Evolutionary conservation across 2,888 invertebrate species (phyloP), one percentile per base, ranked within the genome.

Genomic region (Leptinotarsa peninsularis): DNA sequence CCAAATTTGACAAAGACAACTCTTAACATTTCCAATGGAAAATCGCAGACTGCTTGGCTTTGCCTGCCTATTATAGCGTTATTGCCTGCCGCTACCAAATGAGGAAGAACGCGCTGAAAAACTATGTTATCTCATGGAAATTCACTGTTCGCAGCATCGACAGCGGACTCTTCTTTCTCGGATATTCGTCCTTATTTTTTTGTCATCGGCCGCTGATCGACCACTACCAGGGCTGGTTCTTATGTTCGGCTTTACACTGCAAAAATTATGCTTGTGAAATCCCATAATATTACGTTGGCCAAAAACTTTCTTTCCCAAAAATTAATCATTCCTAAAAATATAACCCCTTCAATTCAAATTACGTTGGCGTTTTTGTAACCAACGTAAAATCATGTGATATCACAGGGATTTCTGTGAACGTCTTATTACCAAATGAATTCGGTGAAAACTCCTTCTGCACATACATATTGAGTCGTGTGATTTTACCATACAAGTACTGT

Each of bases 1-100:
- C 88, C 88, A 88, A 88, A 88, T 88, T 88, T 88, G 88, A 88
- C 84, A 86, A 87, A 86, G 87, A 87, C 88, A 82, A 84, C 86
- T 88, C 86, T 86, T 84, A 54, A 83, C 85, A 84, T 85, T 87
- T 84, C 87, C 84, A 84, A 84, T 86, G 86, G 87, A 87, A 86
- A 86, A 86, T 85, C 86, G 86, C 85, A 87, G 87, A 87, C 87
- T 86, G 87, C 87, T 85, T 87, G 87, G 86, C 88, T 87, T 87
- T 87, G 86, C 84, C 86, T 86, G 84, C 88, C 88, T 88, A 88
- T 88, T 88, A 88, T 87, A 88, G 88, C 81, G 84, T 88, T 88
- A 85, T 85, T 84, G 84, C 82, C 81, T 81, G 83, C 83, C 83
- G 83, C 83, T 81, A 82, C 87, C 87, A 86, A 87, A 87, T 84